These are phyloP conservation scores for Mamestra configurata DNA, from an alignment of 1,140 invertebrate species.

Conservation along the genomic window DNA sequence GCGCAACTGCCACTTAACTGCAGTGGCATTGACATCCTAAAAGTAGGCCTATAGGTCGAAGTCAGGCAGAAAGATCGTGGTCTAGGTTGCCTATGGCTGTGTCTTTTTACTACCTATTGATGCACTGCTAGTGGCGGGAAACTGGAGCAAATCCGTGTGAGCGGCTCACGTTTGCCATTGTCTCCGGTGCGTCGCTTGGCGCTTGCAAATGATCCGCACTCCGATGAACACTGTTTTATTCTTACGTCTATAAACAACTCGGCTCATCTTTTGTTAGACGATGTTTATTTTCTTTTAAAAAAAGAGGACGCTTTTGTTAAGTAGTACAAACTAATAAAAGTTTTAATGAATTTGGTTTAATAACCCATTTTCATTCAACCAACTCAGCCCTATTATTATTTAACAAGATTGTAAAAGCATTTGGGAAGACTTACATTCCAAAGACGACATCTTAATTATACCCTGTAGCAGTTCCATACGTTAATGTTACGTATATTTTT, in stretches of 20 bases:
- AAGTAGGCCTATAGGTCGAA: constrained; percentile 25
- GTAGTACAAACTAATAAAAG: too few relatives aligned
- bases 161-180: constrained; percentile 24
- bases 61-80: constrained; percentile 17
- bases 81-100: not conserved
- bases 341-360: too few relatives aligned
- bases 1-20: not conserved
- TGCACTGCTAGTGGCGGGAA: not conserved
- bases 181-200: constrained; percentile 7
- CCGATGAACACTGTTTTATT: not conserved
- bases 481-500: not conserved
- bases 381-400: too few relatives aligned
- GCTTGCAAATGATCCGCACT: constrained; percentile 32
- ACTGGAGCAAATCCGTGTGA: constrained; percentile 46
- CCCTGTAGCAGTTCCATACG: not conserved
- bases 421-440: not conserved
- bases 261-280: too few relatives aligned
- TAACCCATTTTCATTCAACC: too few relatives aligned
- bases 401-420: not conserved
- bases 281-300: too few relatives aligned
- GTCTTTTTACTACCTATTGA: constrained; percentile 17
- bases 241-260: not conserved
- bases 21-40: constrained; percentile 4
- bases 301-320: too few relatives aligned
- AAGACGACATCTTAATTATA: constrained; percentile 7